Percentiles rank a stretch among this genome's conserved stretches.
Conservation (phyloP, 2,797 vertebrate genomes). For the Periparus ater region DNA sequence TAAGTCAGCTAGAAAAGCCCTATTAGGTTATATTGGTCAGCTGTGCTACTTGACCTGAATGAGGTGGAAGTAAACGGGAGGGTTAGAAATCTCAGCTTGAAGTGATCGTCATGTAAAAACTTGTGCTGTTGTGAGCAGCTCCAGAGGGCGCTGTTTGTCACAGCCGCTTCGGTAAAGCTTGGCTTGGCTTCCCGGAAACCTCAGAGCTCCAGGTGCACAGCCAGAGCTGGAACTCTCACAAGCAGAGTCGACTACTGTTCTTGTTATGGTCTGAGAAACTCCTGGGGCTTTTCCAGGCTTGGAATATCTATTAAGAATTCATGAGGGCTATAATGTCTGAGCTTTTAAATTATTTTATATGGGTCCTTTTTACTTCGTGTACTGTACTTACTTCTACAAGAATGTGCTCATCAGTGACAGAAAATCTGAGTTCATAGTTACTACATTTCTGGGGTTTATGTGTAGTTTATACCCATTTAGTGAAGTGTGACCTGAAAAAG, state of each 20-base stretch:
- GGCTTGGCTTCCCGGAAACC: neutral
- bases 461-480: rapidly evolving
- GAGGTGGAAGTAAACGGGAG: neutral
- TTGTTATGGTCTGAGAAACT: neutral
- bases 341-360: neutral
- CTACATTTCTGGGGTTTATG: neutral
- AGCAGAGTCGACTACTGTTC: neutral
- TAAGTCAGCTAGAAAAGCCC: neutral
- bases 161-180: neutral
- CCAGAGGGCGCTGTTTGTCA: neutral
- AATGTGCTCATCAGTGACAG: neutral
- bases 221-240: neutral
- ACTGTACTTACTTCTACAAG: neutral
- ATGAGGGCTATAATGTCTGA: neutral
- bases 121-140: neutral
- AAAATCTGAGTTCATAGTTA: neutral
- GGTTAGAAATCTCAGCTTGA: neutral
- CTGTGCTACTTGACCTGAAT: neutral
- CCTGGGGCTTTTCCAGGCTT: neutral
- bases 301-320: neutral
- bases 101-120: neutral
- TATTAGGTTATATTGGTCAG: neutral
- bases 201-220: neutral
- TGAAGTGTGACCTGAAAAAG: neutral
- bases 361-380: neutral